Evolutionary conservation across 2,888 invertebrate genomes (phyloP).

Genomic region (Leptopilina syphax): DNA sequence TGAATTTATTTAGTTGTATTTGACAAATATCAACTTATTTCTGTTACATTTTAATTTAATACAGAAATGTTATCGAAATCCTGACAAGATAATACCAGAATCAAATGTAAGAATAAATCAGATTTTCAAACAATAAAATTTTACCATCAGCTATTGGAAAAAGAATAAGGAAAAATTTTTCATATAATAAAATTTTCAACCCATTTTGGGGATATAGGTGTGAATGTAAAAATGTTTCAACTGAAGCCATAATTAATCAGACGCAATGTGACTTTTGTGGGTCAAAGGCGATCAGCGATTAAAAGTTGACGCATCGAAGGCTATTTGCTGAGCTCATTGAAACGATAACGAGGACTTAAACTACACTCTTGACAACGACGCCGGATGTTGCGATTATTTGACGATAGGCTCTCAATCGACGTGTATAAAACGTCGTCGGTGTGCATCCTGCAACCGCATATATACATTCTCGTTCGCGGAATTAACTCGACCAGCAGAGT

Average conservation of each 20-base stretch:
- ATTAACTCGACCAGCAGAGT: neutral
- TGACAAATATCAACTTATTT: too few relatives aligned
- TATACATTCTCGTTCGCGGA: slow-evolving; percentile 17
- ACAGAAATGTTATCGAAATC: too few relatives aligned
- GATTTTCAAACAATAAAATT: too few relatives aligned
- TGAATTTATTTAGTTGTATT: too few relatives aligned
- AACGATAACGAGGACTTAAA: slow-evolving; percentile 49
- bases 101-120: too few relatives aligned
- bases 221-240: neutral
- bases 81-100: too few relatives aligned
- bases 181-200: too few relatives aligned
- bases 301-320: slow-evolving; percentile 63
- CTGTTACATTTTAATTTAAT: too few relatives aligned
- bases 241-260: neutral
- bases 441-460: slow-evolving; percentile 23
- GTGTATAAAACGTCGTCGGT: slow-evolving; percentile 63
- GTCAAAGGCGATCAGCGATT: slow-evolving; percentile 49
- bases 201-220: neutral
- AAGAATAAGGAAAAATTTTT: too few relatives aligned
- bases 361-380: slow-evolving; percentile 53
- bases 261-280: neutral
- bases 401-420: slow-evolving; percentile 69
- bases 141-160: too few relatives aligned
- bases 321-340: slow-evolving; percentile 41
- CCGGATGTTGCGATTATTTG: slow-evolving; percentile 73